Base-by-base conservation (phyloP, 2,797 vertebrate species). In the Rhadinocentrus ornatus region DNA sequence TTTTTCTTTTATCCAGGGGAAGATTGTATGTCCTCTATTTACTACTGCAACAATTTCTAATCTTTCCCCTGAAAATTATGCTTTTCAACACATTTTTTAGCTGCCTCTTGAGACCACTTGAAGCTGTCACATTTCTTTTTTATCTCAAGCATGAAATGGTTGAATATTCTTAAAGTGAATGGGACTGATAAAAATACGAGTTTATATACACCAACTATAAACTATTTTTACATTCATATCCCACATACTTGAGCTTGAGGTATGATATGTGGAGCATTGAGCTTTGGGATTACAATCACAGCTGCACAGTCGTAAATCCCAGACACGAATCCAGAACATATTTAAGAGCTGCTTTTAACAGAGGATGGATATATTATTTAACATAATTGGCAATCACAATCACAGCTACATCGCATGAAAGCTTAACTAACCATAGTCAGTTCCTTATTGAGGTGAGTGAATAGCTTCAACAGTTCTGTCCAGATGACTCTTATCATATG, bases 401-500 rank as follows among this genome's bases (percentile, higher is more conserved):
- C 41, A 12, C 11, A 75, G 66, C 63, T 60, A 66, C 53, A 50
- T 22, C 46, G 54, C 39, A 27, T 62, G 77, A 69, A 39, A 70
- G 77, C 62, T 39, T 55, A 82, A 80, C 64, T 71, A 71, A 66
- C 58, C 57, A 29, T 50, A 59, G 74, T 83, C 75, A 85, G 69
- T 26, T 77, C 53, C 61, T 77, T 73, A 73, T 73, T 41, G 27
- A 66, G 64, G 79, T 82, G 70, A 83, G 75, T 77, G 67, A 80
- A 69, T 60, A 60, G 48, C 80, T 83, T 83, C 52, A 83, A 75
- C 62, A 62, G 57, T 63, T 75, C 80, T 88, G 86, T 88, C 86
- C 77, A 81, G 35, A 75, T 66, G 55, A 46, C 16, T 78, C 1
- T 15, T 73, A 72, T 78, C 65, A 78, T 83, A 84, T 76, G 77